These are phyloP conservation scores for Dichetophora obliterata DNA, from an alignment of 2,888 invertebrate genomes.

Conservation along the genomic window DNA sequence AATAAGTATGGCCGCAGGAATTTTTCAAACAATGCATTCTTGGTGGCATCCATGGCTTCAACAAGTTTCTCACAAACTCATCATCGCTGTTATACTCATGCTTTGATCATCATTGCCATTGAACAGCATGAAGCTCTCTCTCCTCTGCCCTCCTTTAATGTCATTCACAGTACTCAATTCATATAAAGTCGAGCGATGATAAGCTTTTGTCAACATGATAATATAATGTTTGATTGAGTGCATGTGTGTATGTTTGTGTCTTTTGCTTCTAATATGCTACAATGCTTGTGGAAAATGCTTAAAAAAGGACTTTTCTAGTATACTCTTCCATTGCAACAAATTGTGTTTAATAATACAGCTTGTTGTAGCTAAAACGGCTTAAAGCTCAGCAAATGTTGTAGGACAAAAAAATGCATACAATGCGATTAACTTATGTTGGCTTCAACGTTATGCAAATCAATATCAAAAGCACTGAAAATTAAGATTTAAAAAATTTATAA, in stretches of 20 bases:
- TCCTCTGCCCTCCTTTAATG: background rate
- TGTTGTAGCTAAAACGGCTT: background rate
- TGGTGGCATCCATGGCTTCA: too few relatives aligned
- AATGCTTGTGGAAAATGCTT: too few relatives aligned
- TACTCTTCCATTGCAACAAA: background rate
- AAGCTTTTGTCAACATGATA: conserved; percentile 23
- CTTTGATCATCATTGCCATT: background rate
- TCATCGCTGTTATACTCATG: background rate
- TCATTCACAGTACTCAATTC: background rate
- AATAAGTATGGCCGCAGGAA: background rate
- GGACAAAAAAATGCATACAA: background rate
- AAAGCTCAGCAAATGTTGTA: conserved; percentile 7
- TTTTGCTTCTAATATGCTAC: background rate
- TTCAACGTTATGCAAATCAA: conserved; percentile 11
- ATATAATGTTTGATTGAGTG: background rate
- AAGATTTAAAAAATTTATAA: background rate
- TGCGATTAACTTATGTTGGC: background rate
- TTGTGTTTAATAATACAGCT: background rate
- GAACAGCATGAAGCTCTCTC: background rate
- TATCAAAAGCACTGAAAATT: background rate
- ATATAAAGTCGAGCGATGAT: background rate
- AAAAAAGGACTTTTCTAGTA: too few relatives aligned
- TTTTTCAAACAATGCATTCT: too few relatives aligned
- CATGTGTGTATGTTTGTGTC: background rate
- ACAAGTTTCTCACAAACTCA: background rate